A percentile compares a stretch with the other conserved stretches of the same genome.
Evolutionary conservation across 2,113 vertebrate genomes (phyloP).

Genomic region (Coturnix japonica): DNA sequence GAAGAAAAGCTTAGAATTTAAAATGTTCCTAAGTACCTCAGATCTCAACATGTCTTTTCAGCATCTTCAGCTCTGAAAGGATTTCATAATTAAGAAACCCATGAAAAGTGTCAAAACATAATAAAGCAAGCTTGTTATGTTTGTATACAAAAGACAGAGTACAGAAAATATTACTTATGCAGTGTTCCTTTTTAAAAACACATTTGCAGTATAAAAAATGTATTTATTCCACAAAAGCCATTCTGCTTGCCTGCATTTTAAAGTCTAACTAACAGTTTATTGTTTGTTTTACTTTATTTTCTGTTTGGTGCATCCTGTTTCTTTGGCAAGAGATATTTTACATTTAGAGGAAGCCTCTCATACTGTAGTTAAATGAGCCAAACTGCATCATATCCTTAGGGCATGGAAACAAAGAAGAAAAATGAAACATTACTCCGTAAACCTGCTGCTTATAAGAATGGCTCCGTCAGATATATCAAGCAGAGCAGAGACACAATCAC

Average conservation of each 20-base stretch:
- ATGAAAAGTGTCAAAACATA: conserved; percentile 50
- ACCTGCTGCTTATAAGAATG: conserved; percentile 63
- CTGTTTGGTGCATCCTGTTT: conserved; percentile 52
- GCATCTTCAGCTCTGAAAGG: conserved; percentile 15
- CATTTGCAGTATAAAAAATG: conserved; percentile 33
- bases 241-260: conserved; percentile 42
- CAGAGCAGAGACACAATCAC: conserved; percentile 8
- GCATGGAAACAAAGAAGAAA: conserved; percentile 71
- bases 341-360: conserved; percentile 68
- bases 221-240: conserved; percentile 36
- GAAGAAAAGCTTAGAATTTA: conserved; percentile 10
- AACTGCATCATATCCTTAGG: conserved; percentile 66
- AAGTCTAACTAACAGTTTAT: conserved; percentile 65
- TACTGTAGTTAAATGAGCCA: conserved; percentile 69
- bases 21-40: neutral
- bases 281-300: conserved; percentile 74
- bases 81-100: conserved; percentile 66
- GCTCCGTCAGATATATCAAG: conserved; percentile 20
- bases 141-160: conserved; percentile 56
- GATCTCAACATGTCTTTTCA: neutral
- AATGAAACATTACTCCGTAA: conserved; percentile 65
- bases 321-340: conserved; percentile 69
- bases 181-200: conserved; percentile 33
- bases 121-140: conserved; percentile 28
- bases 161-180: neutral